Conservation (phyloP, 2,113 vertebrate genomes). For the Alosa alosa region DNA sequence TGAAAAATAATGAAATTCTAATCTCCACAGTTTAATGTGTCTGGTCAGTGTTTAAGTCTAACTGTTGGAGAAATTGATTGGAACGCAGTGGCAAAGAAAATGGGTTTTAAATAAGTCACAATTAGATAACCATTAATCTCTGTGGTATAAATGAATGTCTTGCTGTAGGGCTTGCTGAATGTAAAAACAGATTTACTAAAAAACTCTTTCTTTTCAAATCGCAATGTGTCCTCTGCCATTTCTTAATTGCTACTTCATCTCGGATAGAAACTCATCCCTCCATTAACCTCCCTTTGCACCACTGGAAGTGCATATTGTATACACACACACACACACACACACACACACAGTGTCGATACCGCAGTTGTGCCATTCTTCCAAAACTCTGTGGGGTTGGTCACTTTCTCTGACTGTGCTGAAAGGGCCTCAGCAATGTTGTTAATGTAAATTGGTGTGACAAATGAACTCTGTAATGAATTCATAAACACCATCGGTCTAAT, state of each 20-base stretch:
- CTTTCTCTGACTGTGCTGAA: not conserved
- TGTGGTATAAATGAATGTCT: slow-evolving; percentile 81
- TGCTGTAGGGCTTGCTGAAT: slow-evolving; percentile 82
- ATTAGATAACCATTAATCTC: slow-evolving; percentile 85
- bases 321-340: not conserved
- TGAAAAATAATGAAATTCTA: slow-evolving; percentile 37
- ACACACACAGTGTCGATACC: not conserved
- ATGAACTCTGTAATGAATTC: slow-evolving; percentile 5
- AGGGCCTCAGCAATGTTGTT: not conserved
- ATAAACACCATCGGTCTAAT: slow-evolving; percentile 12
- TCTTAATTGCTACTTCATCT: slow-evolving; percentile 80
- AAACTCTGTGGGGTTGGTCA: not conserved
- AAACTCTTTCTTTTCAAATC: slow-evolving; percentile 78
- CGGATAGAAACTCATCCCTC: slow-evolving; percentile 66
- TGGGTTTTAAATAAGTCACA: slow-evolving; percentile 86
- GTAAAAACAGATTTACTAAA: slow-evolving; percentile 79
- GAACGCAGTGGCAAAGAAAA: slow-evolving; percentile 78
- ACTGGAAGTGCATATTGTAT: slow-evolving; percentile 47
- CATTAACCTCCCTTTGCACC: slow-evolving; percentile 33
- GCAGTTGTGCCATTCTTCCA: not conserved
- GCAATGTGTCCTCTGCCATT: slow-evolving; percentile 74
- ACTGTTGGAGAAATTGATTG: slow-evolving; percentile 72
- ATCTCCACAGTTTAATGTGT: slow-evolving; percentile 46
- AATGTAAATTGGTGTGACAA: slow-evolving; percentile 12
- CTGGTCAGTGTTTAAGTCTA: slow-evolving; percentile 52